phyloP scores from a whole-genome alignment of 1,140 invertebrate genomes.

The Pseudomyrmex dendroicus region DNA sequence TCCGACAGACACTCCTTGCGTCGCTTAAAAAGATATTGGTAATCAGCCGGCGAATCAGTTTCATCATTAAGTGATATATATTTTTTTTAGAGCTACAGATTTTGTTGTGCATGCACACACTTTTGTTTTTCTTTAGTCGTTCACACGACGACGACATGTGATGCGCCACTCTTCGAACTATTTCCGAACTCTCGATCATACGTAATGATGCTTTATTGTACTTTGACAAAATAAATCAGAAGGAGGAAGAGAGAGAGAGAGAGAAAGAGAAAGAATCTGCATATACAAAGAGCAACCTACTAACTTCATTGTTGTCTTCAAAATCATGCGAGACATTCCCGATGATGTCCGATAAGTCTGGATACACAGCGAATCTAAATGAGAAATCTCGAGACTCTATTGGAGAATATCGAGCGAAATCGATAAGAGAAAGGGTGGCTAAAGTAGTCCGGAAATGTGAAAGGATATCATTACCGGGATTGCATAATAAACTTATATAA shows the following conservation, averaged over 20 bases:
- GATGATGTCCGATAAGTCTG: constrained; percentile 12
- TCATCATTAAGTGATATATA: background rate
- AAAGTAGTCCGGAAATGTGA: background rate
- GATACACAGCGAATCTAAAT: constrained; percentile 16
- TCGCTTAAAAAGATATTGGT: background rate
- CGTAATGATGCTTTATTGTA: background rate
- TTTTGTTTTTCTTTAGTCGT: too few relatives aligned
- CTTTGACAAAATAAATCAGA: too few relatives aligned
- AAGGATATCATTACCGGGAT: background rate
- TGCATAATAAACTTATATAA: too few relatives aligned
- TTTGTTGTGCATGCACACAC: too few relatives aligned
- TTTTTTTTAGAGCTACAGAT: background rate
- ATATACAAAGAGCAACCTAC: constrained; percentile 8
- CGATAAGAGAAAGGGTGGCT: background rate
- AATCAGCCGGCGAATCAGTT: background rate
- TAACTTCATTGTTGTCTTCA: constrained; percentile 3
- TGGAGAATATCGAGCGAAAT: background rate
- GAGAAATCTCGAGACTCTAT: constrained; percentile 12
- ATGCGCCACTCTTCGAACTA: too few relatives aligned
- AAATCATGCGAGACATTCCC: background rate
- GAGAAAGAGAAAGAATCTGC: background rate
- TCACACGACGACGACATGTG: too few relatives aligned
- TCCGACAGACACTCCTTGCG: background rate
- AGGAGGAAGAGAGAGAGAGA: background rate
- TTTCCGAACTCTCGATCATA: background rate